Base-by-base conservation (phyloP, 2,113 vertebrate genomes). In the Pogonocichla stellata region DNA sequence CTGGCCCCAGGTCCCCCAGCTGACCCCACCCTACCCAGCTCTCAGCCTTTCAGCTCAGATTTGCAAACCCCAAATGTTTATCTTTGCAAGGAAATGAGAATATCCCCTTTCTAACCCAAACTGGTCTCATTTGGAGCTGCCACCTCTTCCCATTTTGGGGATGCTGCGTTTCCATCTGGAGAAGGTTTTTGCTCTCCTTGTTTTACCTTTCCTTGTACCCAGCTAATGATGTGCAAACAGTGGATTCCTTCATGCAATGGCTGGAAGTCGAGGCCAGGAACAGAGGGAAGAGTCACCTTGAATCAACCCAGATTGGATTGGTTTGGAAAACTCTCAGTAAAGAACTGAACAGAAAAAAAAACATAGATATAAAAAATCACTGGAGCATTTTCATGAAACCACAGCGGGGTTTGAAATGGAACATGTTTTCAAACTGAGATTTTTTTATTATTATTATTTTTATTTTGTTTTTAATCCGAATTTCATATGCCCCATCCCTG, bases 251-350 rank as follows among this genome's bases (percentile, higher is more conserved):
- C 54, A 47, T 92, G 87, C 58, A 83, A 5, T 7, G 26, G 53
- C 60, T 93, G 87, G 40, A 78, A 80, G 25, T 54, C 0, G 0
- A 92, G 51, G 81, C 70, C 86, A 88, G 85, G 61, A 84, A 57
- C 51, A n/a, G 69, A 92, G 85, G 26, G 34, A 58, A 94, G 70
- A 78, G 74, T 79, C 56, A 74, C 66, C 61, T 81, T 54, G 47
- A 87, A 58, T 84, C 60, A 87, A 74, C 42, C 34, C 60, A 28
- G 31, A 50, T 7, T 81, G 51, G 47, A 81, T 92, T 90, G 74
- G 81, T 79, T 93, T 73, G 83, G 85, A 78, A 94, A 94, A 87
- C 42, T 81, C 85, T 81, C 73, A 78, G 72, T 50, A 36, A 84
- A 84, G 11, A 66, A 8, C 17, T 24, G 36, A 77, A 62, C 64